Evolutionary conservation across 2,888 invertebrate species (phyloP).

Genomic region (Apotomis turbidana): DNA sequence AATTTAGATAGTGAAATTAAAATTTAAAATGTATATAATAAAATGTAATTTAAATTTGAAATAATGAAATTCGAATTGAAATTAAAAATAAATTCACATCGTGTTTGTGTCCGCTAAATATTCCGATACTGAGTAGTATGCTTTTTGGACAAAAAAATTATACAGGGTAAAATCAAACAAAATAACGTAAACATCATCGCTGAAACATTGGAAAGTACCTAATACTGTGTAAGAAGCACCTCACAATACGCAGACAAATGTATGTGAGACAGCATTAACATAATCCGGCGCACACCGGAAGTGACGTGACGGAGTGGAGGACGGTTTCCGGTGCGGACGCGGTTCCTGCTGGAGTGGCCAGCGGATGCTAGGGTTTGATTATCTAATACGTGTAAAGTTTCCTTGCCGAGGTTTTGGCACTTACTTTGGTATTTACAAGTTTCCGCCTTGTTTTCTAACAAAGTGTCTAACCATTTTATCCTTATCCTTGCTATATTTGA

Average conservation of each 20-base stretch:
- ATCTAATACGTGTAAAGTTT: conserved; percentile 44
- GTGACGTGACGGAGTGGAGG: conserved; percentile 63
- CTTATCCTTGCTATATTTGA: too few species aligned
- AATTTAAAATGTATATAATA: too few species aligned
- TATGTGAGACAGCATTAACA: conserved; percentile 76
- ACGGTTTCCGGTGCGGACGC: conserved; percentile 55
- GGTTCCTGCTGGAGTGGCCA: conserved; percentile 48
- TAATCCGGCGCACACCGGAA: conserved; percentile 76
- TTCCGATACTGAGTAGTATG: too few species aligned
- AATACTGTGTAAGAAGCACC: conserved; percentile 59
- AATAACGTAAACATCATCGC: conserved; percentile 58
- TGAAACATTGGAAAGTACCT: conserved; percentile 70
- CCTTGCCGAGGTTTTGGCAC: conserved; percentile 26
- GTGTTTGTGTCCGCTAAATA: too few species aligned
- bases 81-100: too few species aligned
- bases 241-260: conserved; percentile 77
- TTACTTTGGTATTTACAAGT: conserved; percentile 35
- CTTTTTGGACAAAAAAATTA: too few species aligned
- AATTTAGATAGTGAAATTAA: too few species aligned
- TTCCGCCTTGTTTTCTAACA: not conserved
- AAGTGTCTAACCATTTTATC: too few species aligned
- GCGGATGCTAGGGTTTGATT: conserved; percentile 59
- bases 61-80: too few species aligned
- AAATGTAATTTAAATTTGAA: too few species aligned
- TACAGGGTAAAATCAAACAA: too few species aligned